Base-by-base conservation (phyloP, 2,113 vertebrate species). In the Mesoclemmys tuberculata region DNA sequence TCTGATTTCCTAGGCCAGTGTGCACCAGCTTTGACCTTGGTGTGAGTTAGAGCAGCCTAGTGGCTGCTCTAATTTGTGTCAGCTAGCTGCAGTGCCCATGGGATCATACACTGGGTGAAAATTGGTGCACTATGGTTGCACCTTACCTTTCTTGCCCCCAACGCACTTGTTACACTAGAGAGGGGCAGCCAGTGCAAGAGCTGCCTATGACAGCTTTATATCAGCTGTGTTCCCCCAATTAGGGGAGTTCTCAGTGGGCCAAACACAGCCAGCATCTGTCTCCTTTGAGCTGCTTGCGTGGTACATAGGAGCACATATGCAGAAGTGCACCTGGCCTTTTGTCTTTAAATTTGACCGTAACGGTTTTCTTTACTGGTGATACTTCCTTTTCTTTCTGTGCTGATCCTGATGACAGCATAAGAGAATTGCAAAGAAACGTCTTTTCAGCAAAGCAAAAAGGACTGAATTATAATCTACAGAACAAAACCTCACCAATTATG, bases 141-240 rank as follows among this genome's bases (percentile, higher is more conserved):
- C 10, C 51, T 12, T 3, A 24, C 71, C 19, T 80, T 87, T 88
- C 61, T 93, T 90, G 84, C 74, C 82, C 85, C 38, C 68, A 9
- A 13, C 1, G 0, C 12, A 55, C 1, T 54, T 61, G 0, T 0
- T 27, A 18, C n/a, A 3, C 26, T 85, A 35, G 55, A 71, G 61
- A 93, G 71, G 61, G 83, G 35, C 29, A 77, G 89, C n/a, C 77
- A 7, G 41, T 78, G 14, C 84, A 22, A 3, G 79, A n/a, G 5
- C 8, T 82, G 24, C 38, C 52, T 10, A 41, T 38, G 26, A 6
- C 8, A 26, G 52, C 8, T 56, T 55, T 82, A 14, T 24, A 29
- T 13, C 80, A 11, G n/a, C 77, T 35, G 27, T 10, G 14, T 48
- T 22, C 27, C 46, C 48, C 7, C 44, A 80, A 5, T 13, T 68